phyloP scores from a whole-genome alignment of 2,113 vertebrate species.

The Chaetura pelagica region DNA sequence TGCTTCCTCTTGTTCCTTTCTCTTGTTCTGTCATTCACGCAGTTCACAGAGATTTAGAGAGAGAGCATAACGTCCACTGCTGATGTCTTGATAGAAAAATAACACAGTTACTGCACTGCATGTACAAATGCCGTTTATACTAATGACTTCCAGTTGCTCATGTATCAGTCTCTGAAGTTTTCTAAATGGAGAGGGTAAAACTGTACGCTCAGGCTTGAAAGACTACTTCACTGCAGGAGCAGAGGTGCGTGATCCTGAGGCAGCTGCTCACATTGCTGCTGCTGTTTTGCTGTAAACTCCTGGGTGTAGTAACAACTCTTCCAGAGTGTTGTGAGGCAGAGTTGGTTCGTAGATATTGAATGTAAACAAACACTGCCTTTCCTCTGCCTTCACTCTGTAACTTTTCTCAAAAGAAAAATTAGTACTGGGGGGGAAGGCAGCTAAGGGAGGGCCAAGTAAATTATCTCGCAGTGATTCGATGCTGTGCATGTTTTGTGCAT shows the following conservation, averaged over 20 bases:
- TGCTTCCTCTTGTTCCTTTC: background rate
- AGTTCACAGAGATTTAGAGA: background rate
- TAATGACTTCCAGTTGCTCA: background rate
- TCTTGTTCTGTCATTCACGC: background rate
- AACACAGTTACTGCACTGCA: background rate
- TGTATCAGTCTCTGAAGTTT: background rate
- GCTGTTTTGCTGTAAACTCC: background rate
- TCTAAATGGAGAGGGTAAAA: background rate
- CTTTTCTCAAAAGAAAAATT: background rate
- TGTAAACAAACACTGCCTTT: background rate
- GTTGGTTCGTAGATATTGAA: background rate
- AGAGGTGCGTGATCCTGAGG: background rate
- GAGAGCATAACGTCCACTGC: background rate
- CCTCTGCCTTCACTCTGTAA: slow-evolving; percentile 10
- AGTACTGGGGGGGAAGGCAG: background rate
- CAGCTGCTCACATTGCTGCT: background rate
- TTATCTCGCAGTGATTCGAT: background rate
- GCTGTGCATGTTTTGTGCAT: slow-evolving; percentile 8
- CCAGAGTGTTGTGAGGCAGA: background rate
- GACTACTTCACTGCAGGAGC: background rate
- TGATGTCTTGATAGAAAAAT: background rate
- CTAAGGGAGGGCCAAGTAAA: background rate
- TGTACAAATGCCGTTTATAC: background rate
- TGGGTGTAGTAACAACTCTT: background rate
- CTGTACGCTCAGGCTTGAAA: background rate